Evolutionary conservation across 2,113 vertebrate species (phyloP).

Genomic region (Trematocara variabile): DNA sequence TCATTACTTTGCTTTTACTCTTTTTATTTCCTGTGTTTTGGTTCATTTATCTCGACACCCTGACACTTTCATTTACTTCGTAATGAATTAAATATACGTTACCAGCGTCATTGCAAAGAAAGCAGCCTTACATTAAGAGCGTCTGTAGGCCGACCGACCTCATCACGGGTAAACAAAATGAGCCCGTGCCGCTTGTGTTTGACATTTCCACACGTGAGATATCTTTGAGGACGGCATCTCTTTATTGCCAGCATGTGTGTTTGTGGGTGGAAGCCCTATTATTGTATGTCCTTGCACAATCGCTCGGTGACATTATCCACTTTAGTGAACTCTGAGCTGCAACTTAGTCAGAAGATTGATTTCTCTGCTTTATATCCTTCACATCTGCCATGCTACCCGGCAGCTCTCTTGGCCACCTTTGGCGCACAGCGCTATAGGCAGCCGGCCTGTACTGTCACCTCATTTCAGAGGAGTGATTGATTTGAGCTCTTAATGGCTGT

Average conservation of each 20-base stretch:
- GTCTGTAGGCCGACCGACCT: background rate
- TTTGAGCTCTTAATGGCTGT: constrained; percentile 24
- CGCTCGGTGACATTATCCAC: constrained; percentile 33
- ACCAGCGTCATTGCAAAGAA: background rate
- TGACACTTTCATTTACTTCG: background rate
- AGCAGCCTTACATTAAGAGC: background rate
- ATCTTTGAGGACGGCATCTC: constrained; percentile 16
- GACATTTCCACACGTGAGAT: constrained; percentile 32
- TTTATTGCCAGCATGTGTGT: constrained; percentile 17
- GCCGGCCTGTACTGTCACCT: constrained; percentile 16
- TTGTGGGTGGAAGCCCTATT: constrained; percentile 40
- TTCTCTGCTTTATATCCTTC: constrained; percentile 39
- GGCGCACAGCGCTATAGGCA: constrained; percentile 28
- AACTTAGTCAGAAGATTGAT: constrained; percentile 53
- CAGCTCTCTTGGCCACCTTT: constrained; percentile 34
- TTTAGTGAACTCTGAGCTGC: constrained; percentile 41
- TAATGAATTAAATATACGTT: background rate
- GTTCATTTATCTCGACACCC: background rate
- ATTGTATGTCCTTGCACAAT: constrained; percentile 48
- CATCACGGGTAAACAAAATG: background rate
- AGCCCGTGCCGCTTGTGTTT: background rate
- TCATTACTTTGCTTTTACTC: background rate
- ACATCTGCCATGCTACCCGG: constrained; percentile 9
- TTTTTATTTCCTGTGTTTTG: background rate
- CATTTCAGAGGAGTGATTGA: constrained; percentile 51